phyloP scores from a whole-genome alignment of 2,113 vertebrate species.

The Patagioenas fasciata region DNA sequence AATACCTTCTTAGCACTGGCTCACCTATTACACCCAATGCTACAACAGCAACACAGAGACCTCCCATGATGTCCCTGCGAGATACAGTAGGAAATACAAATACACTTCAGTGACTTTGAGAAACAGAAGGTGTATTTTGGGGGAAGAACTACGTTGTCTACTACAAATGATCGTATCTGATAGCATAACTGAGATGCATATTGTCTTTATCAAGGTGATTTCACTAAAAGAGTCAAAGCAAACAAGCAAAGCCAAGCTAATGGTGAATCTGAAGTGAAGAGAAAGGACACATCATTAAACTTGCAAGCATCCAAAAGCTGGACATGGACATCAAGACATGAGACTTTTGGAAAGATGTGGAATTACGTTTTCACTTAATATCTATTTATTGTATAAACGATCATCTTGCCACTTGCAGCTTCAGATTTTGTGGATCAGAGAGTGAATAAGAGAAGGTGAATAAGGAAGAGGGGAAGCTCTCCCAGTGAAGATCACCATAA shows the following conservation, averaged over 20 bases:
- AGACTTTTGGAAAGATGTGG: not conserved
- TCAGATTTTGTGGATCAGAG: not conserved
- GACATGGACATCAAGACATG: not conserved
- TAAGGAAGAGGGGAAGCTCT: not conserved
- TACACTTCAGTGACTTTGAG: rapidly evolving
- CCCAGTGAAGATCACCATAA: not conserved
- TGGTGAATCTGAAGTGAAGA: not conserved
- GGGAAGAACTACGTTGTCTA: not conserved
- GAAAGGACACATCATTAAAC: not conserved
- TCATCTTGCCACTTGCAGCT: not conserved
- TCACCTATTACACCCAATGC: not conserved
- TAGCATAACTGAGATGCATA: not conserved
- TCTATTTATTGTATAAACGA: not conserved
- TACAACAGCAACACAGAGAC: not conserved
- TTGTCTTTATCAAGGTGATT: not conserved
- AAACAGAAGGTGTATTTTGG: not conserved
- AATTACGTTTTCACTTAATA: not conserved
- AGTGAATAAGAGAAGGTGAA: not conserved
- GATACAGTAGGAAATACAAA: not conserved
- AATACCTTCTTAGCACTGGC: not conserved
- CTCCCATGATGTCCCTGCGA: not conserved
- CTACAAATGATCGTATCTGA: not conserved
- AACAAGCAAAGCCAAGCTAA: not conserved
- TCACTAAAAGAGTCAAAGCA: not conserved
- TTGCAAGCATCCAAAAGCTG: not conserved